These are phyloP conservation scores for Natator depressus DNA, from an alignment of 2,113 vertebrate genomes.

Conservation along the genomic window DNA sequence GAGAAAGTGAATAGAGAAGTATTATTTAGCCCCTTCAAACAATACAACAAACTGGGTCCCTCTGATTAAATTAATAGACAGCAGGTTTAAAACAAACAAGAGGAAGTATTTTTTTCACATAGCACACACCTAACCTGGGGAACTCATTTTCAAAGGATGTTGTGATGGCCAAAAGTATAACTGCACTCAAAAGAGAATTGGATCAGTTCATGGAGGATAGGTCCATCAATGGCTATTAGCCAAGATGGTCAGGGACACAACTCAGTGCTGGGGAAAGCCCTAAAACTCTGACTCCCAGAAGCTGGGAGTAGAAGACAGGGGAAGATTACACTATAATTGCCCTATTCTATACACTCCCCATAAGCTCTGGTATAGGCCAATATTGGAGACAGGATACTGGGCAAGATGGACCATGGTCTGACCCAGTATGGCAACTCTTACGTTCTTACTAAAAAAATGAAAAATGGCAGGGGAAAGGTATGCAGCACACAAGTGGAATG, in stretches of 20 bases:
- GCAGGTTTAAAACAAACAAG: not conserved
- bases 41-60: not conserved
- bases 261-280: not conserved
- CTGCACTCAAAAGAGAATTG: not conserved
- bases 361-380: not conserved
- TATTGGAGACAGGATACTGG: not conserved
- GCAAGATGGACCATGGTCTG: not conserved
- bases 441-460: not conserved
- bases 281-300: not conserved
- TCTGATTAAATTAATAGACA: not conserved
- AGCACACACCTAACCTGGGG: not conserved
- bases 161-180: not conserved
- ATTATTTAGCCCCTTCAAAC: not conserved
- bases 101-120: not conserved
- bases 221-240: not conserved
- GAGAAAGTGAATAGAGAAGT: not conserved
- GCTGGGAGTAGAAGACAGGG: not conserved
- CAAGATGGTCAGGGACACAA: not conserved
- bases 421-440: not conserved
- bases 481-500: not conserved
- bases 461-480: not conserved
- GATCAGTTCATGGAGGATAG: not conserved
- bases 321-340: not conserved
- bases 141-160: not conserved
- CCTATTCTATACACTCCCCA: not conserved